Percentiles rank a stretch among this genome's conserved stretches.
Conservation (phyloP, 2,888 invertebrate genomes). For the Platycnemis pennipes region DNA sequence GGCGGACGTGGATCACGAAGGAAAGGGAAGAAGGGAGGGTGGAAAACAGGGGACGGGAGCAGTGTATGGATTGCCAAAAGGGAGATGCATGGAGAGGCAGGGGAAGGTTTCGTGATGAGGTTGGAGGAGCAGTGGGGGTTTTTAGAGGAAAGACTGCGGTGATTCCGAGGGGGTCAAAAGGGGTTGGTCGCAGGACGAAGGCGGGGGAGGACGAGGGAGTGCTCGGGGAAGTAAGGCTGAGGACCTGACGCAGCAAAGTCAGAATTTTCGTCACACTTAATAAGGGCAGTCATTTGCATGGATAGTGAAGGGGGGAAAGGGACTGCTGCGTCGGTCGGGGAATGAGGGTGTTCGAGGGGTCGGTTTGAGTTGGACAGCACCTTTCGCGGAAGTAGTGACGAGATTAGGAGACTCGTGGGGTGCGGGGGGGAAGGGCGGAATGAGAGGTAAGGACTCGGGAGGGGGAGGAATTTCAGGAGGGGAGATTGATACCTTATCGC, state of each 20-base stretch:
- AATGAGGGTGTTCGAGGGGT: background rate
- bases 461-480: background rate
- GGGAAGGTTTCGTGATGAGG: background rate
- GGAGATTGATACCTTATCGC: background rate
- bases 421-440: background rate
- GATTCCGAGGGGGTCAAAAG: background rate
- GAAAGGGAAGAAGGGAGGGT: background rate
- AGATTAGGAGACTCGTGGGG: background rate
- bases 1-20: background rate
- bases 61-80: background rate
- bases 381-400: conserved; percentile 13
- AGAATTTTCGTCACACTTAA: conserved; percentile 68
- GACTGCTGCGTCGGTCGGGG: background rate
- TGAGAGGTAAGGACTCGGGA: background rate
- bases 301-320: conserved; percentile 10
- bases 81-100: background rate
- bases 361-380: conserved; percentile 60
- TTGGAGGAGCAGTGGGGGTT: background rate
- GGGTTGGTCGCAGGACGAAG: background rate
- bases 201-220: background rate
- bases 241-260: conserved; percentile 65
- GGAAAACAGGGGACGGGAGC: background rate
- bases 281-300: conserved; percentile 67
- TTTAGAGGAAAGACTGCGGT: background rate
- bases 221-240: background rate